Percentiles rank a stretch among this genome's conserved stretches.
phyloP scores from a whole-genome alignment of 2,113 vertebrate genomes.

The Oryzias woworae region DNA sequence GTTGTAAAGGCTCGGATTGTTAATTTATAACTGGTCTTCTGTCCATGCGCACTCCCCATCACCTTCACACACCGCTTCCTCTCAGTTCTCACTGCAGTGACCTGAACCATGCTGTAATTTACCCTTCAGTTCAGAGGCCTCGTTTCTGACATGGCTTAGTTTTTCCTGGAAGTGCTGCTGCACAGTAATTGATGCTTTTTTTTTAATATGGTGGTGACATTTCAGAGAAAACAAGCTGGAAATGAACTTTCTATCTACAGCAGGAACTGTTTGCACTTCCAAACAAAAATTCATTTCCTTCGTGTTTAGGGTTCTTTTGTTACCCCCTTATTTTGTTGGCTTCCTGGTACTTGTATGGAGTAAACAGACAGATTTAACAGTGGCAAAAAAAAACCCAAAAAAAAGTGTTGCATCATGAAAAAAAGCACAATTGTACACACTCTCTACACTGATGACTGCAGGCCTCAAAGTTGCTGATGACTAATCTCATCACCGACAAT shows the following conservation, averaged over 20 bases:
- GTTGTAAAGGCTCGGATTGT: too few relatives aligned
- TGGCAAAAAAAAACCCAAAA: too few relatives aligned
- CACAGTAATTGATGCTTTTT: constrained; percentile 68
- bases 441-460: too few relatives aligned
- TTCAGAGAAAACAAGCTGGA: constrained; percentile 75
- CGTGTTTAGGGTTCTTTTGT: too few relatives aligned
- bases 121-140: constrained; percentile 65
- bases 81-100: constrained; percentile 47
- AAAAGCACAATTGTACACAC: too few relatives aligned
- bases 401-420: too few relatives aligned
- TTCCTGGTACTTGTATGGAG: too few relatives aligned
- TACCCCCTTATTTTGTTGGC: too few relatives aligned
- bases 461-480: too few relatives aligned
- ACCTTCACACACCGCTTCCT: constrained; percentile 1
- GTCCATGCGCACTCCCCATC: constrained; percentile 4
- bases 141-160: constrained; percentile 60
- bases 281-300: too few relatives aligned
- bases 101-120: constrained; percentile 58
- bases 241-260: constrained; percentile 73
- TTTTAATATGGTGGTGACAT: constrained; percentile 72
- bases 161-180: constrained; percentile 64
- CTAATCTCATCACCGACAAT: too few relatives aligned
- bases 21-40: not conserved
- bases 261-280: not conserved
- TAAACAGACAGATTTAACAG: too few relatives aligned